These are phyloP conservation scores for Drosophila emarginata DNA, from an alignment of 2,888 invertebrate species.

Conservation along the genomic window DNA sequence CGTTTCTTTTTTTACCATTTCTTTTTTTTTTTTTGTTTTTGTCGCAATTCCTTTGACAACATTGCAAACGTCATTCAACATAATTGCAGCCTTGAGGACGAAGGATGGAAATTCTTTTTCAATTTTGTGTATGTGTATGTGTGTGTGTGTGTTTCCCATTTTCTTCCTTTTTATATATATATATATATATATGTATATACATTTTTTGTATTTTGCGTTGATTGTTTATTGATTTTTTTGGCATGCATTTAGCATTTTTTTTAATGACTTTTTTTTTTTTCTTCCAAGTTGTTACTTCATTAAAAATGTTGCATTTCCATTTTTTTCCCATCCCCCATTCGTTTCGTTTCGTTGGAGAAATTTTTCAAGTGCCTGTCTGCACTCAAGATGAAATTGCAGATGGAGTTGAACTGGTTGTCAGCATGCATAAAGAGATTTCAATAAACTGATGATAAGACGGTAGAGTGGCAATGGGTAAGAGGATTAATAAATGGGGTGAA, in stretches of 20 bases:
- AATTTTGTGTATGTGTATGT: background rate
- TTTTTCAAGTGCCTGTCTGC: constrained; percentile 54
- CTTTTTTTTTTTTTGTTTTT: constrained; percentile 17
- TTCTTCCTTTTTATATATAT: constrained; percentile 14
- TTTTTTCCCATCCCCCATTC: constrained; percentile 8
- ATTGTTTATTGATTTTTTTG: constrained; percentile 70
- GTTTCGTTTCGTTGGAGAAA: constrained; percentile 22
- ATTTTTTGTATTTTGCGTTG: constrained; percentile 37
- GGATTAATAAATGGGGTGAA: background rate
- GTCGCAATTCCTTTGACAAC: constrained; percentile 60
- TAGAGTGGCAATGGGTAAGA: constrained; percentile 2
- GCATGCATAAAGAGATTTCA: constrained; percentile 64
- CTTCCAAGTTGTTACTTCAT: constrained; percentile 70
- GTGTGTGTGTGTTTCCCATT: constrained; percentile 9
- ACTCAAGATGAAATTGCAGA: constrained; percentile 39
- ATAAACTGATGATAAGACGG: constrained; percentile 62
- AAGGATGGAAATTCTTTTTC: constrained; percentile 9
- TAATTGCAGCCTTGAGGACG: constrained; percentile 70
- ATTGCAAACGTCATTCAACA: constrained; percentile 40
- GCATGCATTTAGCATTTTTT: constrained; percentile 66
- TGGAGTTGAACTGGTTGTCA: constrained; percentile 36
- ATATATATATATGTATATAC: constrained; percentile 3
- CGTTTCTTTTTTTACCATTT: constrained; percentile 8
- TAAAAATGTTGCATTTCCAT: constrained; percentile 61
- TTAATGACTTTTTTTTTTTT: constrained; percentile 62